A percentile compares a stretch with the other conserved stretches of the same genome.
Conservation (phyloP, 2,888 invertebrate species). For the Pristionchus arcanus region DNA sequence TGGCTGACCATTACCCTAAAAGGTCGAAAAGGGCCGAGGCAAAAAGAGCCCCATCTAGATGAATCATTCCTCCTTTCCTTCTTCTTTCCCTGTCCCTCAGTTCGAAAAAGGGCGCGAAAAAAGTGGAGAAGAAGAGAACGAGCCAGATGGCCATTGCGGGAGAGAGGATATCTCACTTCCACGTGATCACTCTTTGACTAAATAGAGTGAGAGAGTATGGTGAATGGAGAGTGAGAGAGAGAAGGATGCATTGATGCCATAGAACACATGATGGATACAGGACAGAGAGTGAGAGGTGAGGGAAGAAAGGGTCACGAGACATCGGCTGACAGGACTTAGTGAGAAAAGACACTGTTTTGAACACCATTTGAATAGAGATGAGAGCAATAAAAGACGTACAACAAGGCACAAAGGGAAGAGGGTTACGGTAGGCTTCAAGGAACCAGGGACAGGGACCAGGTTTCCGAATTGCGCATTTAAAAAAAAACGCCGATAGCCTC, state of each 20-base stretch:
- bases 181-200: not conserved
- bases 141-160: slow-evolving; percentile 23
- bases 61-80: not conserved
- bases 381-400: no score
- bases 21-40: slow-evolving; percentile 3
- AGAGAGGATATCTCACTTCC: not conserved
- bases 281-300: not conserved
- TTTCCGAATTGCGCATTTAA: no score
- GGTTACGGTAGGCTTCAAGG: no score
- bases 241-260: not conserved
- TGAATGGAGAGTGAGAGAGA: not conserved
- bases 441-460: no score
- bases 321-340: not conserved
- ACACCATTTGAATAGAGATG: not conserved
- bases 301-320: slow-evolving; percentile 4
- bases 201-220: not conserved
- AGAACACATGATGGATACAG: slow-evolving; percentile 30
- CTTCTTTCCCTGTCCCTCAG: slow-evolving; percentile 50
- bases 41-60: slow-evolving; percentile 20
- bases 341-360: not conserved
- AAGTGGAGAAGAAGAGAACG: slow-evolving; percentile 11
- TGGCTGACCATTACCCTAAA: slow-evolving; percentile 45
- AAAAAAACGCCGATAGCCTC: no score
- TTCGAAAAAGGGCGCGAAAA: slow-evolving; percentile 50
- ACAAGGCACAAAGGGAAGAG: no score